Percentiles rank a stretch among this genome's conserved stretches.
phyloP scores from a whole-genome alignment of 2,888 invertebrate genomes.

The Cantharis rufa region DNA sequence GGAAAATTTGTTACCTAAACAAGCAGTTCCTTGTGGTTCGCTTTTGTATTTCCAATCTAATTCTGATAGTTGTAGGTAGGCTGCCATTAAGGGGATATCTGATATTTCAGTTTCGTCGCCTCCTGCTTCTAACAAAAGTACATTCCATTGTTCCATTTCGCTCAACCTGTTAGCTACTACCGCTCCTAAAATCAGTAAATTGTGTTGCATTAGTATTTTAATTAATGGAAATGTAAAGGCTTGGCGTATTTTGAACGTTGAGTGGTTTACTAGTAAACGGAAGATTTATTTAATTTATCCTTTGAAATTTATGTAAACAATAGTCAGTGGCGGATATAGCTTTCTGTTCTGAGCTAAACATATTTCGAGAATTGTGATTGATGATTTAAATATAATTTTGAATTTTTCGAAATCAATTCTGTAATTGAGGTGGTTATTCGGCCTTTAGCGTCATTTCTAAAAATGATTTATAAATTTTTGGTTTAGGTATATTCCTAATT shows the following conservation, averaged over 20 bases:
- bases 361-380: too few species aligned
- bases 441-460: too few species aligned
- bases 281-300: background rate
- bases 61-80: constrained; percentile 82
- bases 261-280: background rate
- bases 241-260: background rate
- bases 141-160: constrained; percentile 78
- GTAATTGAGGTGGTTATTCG: too few species aligned
- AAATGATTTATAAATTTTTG: too few species aligned
- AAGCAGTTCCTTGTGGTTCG: constrained; percentile 81
- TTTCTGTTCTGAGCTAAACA: too few species aligned
- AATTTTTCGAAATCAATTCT: too few species aligned
- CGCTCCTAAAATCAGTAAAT: constrained; percentile 62
- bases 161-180: constrained; percentile 83
- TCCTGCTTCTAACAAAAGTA: constrained; percentile 82
- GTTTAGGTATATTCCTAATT: too few species aligned
- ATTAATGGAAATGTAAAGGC: background rate
- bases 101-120: constrained; percentile 91
- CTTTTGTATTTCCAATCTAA: constrained; percentile 94
- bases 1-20: constrained; percentile 66
- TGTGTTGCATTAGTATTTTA: background rate
- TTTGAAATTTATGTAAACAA: too few species aligned
- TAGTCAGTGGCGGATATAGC: too few species aligned
- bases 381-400: too few species aligned
- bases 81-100: constrained; percentile 85